Percentiles rank a stretch among this genome's conserved stretches.
These are phyloP conservation scores for Lasioglossum lativentre DNA, from an alignment of 2,888 invertebrate species.

Conservation along the genomic window DNA sequence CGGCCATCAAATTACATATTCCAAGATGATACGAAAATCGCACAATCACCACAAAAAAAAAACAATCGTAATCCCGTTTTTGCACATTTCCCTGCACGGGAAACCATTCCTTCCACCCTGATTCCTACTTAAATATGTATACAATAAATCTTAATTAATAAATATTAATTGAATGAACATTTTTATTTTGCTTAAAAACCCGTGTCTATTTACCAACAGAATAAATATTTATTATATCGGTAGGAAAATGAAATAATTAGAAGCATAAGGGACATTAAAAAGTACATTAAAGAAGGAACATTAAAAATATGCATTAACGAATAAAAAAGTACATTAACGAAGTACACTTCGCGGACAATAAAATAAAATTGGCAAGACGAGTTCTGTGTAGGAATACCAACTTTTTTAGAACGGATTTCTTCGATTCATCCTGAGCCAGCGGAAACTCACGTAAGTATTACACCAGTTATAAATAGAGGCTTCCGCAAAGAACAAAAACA, in stretches of 20 bases:
- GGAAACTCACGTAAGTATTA: not conserved
- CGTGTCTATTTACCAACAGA: too few species aligned
- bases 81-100: not conserved
- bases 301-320: too few species aligned
- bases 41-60: not conserved
- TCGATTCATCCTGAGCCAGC: constrained; percentile 5
- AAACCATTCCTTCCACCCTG: not conserved
- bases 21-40: constrained; percentile 27
- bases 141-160: too few species aligned
- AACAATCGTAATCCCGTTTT: not conserved
- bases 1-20: constrained; percentile 31
- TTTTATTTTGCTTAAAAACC: too few species aligned
- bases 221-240: too few species aligned
- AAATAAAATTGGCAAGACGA: not conserved
- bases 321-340: too few species aligned
- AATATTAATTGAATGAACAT: too few species aligned
- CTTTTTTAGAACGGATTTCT: not conserved
- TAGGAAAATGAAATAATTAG: too few species aligned
- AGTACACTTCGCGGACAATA: too few species aligned
- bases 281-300: too few species aligned
- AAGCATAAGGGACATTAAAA: too few species aligned
- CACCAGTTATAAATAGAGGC: not conserved
- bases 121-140: too few species aligned
- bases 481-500: not conserved
- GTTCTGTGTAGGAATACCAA: not conserved